phyloP scores from a whole-genome alignment of 2,113 vertebrate species.

The Sinocyclocheilus anophthalmus region DNA sequence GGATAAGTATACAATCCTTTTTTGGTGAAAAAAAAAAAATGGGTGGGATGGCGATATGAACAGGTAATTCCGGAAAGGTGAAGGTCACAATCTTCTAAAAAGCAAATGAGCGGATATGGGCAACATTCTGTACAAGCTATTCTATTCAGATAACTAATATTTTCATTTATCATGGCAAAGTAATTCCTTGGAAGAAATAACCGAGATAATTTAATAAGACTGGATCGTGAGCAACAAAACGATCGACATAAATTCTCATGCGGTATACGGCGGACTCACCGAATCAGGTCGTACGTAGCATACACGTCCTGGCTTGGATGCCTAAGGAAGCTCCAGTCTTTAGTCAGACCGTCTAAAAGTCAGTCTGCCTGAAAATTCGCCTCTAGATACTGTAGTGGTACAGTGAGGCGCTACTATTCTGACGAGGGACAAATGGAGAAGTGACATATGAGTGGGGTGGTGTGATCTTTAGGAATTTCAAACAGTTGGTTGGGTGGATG shows the following conservation, averaged over 20 bases:
- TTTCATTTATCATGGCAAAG: constrained; percentile 71
- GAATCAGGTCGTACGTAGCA: background rate
- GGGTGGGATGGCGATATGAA: no score
- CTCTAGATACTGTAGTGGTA: background rate
- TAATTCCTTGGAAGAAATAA: constrained; percentile 51
- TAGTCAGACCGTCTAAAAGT: background rate
- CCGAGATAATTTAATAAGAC: constrained; percentile 58
- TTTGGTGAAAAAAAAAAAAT: no score
- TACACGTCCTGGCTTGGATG: background rate
- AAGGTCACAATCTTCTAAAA: no score
- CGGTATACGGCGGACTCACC: constrained; percentile 52
- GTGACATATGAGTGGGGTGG: constrained; percentile 71
- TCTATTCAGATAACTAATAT: constrained; percentile 60
- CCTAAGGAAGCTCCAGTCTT: background rate
- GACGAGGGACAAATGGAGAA: constrained; percentile 71
- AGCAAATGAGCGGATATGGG: constrained; percentile 70
- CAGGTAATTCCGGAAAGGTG: no score
- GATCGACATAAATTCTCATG: constrained; percentile 57
- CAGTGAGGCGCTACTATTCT: constrained; percentile 2
- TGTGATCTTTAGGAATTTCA: no score
- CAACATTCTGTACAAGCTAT: constrained; percentile 65
- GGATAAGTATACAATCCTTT: no score
- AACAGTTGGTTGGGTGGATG: no score
- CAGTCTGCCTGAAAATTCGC: background rate
- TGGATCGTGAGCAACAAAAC: constrained; percentile 65